Percentiles rank a stretch among this genome's conserved stretches.
phyloP scores from a whole-genome alignment of 2,797 vertebrate genomes.

The Eremophila alpestris region DNA sequence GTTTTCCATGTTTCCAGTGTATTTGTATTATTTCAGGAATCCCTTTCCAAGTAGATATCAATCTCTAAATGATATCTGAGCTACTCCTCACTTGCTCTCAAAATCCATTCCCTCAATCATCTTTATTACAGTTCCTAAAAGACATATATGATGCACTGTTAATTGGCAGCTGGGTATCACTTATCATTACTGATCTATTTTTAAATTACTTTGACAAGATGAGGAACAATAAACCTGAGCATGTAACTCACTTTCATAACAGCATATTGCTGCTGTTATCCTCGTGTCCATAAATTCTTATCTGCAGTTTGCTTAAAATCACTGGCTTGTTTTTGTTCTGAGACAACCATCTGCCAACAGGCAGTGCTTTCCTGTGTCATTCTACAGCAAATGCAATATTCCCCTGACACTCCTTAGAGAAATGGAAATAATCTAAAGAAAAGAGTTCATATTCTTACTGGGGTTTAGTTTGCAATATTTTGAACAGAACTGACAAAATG shows the following conservation, averaged over 20 bases:
- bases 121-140: neutral
- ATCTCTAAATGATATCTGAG: neutral
- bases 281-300: neutral
- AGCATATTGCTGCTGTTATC: neutral
- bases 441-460: neutral
- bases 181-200: conserved; percentile 15
- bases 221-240: neutral
- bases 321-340: neutral
- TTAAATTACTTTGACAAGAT: neutral
- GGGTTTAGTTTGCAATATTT: neutral
- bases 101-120: neutral
- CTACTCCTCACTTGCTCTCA: neutral
- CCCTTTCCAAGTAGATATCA: neutral
- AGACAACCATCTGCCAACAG: neutral
- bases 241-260: neutral
- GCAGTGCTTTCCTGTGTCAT: neutral
- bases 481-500: neutral
- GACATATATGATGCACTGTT: neutral
- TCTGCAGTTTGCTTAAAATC: neutral
- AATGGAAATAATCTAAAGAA: neutral
- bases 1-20: neutral
- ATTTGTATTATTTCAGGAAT: neutral
- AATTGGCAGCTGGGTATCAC: neutral
- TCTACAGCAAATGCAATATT: neutral
- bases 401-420: neutral